phyloP scores from a whole-genome alignment of 2,113 vertebrate genomes.

The Nipponia nippon region DNA sequence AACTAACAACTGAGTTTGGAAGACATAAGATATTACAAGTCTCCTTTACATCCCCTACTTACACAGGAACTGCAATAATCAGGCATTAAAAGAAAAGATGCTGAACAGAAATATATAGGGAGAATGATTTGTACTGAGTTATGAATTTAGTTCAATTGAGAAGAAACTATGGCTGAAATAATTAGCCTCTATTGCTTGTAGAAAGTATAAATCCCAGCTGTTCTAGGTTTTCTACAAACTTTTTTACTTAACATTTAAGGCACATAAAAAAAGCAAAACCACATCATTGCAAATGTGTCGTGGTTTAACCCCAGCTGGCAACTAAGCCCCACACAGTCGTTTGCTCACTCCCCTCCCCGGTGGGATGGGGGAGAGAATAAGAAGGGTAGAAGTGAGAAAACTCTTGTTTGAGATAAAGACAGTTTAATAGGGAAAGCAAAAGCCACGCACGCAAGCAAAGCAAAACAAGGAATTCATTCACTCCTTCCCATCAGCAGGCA shows the following conservation, averaged over 20 bases:
- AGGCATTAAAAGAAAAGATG: background rate
- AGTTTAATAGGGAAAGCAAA: too few relatives aligned
- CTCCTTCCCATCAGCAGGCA: too few relatives aligned
- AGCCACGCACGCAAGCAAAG: too few relatives aligned
- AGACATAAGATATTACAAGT: background rate
- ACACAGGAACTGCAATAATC: background rate
- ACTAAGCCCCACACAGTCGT: too few relatives aligned
- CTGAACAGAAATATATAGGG: background rate
- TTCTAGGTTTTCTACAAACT: background rate
- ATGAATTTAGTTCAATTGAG: background rate
- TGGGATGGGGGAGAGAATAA: too few relatives aligned
- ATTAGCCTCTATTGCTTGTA: background rate
- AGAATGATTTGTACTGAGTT: background rate
- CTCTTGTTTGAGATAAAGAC: too few relatives aligned
- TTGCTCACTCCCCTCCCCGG: too few relatives aligned
- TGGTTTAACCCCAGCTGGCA: too few relatives aligned
- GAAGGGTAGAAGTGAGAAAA: too few relatives aligned
- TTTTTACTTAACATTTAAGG: background rate
- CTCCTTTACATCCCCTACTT: background rate
- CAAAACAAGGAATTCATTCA: too few relatives aligned
- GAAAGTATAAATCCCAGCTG: background rate
- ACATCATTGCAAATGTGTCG: background rate
- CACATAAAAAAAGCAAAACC: background rate
- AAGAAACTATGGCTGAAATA: background rate
- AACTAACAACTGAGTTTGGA: background rate